phyloP scores from a whole-genome alignment of 2,113 vertebrate species.

The Cacatua alba region DNA sequence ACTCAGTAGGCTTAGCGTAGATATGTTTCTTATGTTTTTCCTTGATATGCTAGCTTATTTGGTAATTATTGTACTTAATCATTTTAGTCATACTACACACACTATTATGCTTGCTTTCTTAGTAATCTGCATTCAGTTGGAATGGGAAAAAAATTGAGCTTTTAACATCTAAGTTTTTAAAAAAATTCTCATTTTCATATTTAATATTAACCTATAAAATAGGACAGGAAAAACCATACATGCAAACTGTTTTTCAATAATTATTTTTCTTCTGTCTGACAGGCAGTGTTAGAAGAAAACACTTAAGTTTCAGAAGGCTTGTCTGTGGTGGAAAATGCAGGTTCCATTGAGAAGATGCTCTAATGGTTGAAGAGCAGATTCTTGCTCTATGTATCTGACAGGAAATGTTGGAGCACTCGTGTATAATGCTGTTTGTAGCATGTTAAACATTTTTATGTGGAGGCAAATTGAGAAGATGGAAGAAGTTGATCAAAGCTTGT shows the following conservation, averaged over 20 bases:
- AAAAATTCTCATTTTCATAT: background rate
- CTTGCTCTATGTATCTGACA: background rate
- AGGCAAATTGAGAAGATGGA: background rate
- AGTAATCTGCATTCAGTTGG: background rate
- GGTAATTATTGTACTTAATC: background rate
- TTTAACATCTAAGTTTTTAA: background rate
- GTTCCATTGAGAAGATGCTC: background rate
- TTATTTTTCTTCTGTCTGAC: constrained; percentile 1
- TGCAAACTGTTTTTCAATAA: background rate
- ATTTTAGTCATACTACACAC: background rate
- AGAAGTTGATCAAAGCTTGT: background rate
- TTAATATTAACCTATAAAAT: background rate
- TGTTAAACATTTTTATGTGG: background rate
- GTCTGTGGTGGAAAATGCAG: background rate
- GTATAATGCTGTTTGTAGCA: background rate
- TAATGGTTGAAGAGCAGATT: background rate
- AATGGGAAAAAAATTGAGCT: background rate
- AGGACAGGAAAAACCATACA: background rate
- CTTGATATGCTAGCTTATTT: background rate
- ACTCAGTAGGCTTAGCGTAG: background rate
- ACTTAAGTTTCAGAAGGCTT: background rate
- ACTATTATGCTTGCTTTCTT: background rate
- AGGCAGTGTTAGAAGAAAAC: constrained; percentile 45
- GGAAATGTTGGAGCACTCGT: background rate
- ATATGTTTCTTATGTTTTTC: background rate